These are phyloP conservation scores for Pelecanus crispus DNA, from an alignment of 2,113 vertebrate genomes.

Conservation along the genomic window DNA sequence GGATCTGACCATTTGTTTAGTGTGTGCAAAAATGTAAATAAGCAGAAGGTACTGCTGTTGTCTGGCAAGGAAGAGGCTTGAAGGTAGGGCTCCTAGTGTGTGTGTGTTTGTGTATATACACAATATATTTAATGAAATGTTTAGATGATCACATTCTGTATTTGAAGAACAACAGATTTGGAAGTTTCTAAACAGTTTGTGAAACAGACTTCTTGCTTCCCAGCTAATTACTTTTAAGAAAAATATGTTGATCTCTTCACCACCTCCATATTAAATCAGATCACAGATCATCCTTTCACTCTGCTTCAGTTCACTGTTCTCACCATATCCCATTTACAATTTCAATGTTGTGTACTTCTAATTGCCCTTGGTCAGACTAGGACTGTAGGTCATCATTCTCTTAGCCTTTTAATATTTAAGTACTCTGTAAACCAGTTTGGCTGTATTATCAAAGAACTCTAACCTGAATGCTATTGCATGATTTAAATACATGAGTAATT, in stretches of 20 bases:
- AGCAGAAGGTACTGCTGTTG: background rate
- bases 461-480: background rate
- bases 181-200: background rate
- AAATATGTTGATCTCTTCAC: background rate
- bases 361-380: background rate
- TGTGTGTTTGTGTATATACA: background rate
- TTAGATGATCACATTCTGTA: background rate
- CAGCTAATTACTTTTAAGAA: background rate
- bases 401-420: background rate
- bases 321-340: background rate
- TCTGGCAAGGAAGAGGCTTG: background rate
- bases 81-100: background rate
- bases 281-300: background rate
- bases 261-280: background rate
- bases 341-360: background rate
- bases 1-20: background rate
- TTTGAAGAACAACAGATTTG: background rate
- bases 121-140: background rate
- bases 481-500: background rate
- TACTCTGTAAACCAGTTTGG: background rate
- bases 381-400: background rate
- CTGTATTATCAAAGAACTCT: background rate
- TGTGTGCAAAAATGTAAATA: background rate
- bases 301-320: background rate
- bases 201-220: background rate